Evolutionary conservation across 2,888 invertebrate species (phyloP).

Genomic region (Nomada goodeniana): DNA sequence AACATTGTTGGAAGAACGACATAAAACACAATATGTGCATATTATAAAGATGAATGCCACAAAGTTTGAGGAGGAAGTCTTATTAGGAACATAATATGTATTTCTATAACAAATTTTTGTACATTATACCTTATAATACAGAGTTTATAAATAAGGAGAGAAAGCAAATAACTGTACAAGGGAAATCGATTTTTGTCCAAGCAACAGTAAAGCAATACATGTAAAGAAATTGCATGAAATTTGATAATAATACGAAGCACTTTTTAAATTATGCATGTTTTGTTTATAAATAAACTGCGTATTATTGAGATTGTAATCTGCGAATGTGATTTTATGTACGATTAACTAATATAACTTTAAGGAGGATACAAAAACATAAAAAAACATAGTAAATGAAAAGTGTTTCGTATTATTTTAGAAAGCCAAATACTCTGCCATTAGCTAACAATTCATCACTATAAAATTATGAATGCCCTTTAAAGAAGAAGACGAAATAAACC

Average conservation of each 20-base stretch:
- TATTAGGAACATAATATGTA: slow-evolving; percentile 45
- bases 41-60: slow-evolving; percentile 32
- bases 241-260: slow-evolving; percentile 51
- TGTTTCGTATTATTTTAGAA: slow-evolving; percentile 55
- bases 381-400: slow-evolving; percentile 7
- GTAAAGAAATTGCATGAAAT: slow-evolving; percentile 35
- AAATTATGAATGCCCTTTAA: slow-evolving; percentile 26
- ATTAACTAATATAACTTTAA: slow-evolving; percentile 11
- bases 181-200: slow-evolving; percentile 39
- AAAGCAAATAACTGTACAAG: slow-evolving; percentile 33
- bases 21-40: slow-evolving; percentile 23
- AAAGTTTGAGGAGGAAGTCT: slow-evolving; percentile 41
- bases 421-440: slow-evolving; percentile 44
- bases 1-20: slow-evolving; percentile 18
- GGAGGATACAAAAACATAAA: not conserved
- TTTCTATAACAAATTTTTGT: slow-evolving; percentile 62
- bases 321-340: slow-evolving; percentile 21
- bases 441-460: slow-evolving; percentile 29
- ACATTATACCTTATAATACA: slow-evolving; percentile 63
- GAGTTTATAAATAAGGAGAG: slow-evolving; percentile 43
- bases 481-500: slow-evolving; percentile 20
- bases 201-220: slow-evolving; percentile 47
- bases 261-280: slow-evolving; percentile 19
- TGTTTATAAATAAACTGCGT: slow-evolving; percentile 28
- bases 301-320: slow-evolving; percentile 12